Base-by-base conservation (phyloP, 2,888 invertebrate species). In the Anoncus sp. region DNA sequence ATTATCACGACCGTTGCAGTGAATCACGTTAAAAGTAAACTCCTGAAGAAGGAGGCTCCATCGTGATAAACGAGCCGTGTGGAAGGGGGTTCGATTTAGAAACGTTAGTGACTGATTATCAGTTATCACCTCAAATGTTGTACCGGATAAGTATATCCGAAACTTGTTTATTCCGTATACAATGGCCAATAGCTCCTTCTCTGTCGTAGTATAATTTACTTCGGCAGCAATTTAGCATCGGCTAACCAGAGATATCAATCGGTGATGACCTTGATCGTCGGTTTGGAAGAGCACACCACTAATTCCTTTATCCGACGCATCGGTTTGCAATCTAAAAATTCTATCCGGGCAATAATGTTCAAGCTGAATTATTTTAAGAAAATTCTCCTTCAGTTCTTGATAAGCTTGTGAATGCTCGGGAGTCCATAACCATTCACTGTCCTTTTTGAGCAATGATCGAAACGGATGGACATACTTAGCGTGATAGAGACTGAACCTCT, bases 1-100 rank as follows among this genome's bases (percentile, higher is more conserved):
- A 70, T 86, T 87, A 2, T 85, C 81, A 1, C 16, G 55, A 0
- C 87, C 87, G 10, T 65, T 71, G 60, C 83, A 75, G 63, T 87
- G 20, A 12, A 20, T 12, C 9, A 16, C 4, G 1, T n/a, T 62
- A 57, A 82, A 86, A 53, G 78, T 47, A 67, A 81, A 88, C 53
- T 85, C 83, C 27, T 85, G 83, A 4, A 86, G 49, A 22, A 76
- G 75, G 0, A 83, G 22, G 16, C 80, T 70, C 86, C 87, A 88
- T 2, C 87, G 63, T 4, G 78, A 82, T 3, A 87, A 43, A 4
- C 86, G 71, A 2, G 81, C 71, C 27, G 59, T 81, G 4, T 80
- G 72, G 18, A 86, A 67, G 14, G 81, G 63, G 47, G 87, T 87
- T 0, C 66, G 73, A 16, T 77, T 75, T 12, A 88, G 24, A 63